Evolutionary conservation across 53 echinoderm and acorn worm species (phyloP).

Genomic region (Stichopus horrens): DNA sequence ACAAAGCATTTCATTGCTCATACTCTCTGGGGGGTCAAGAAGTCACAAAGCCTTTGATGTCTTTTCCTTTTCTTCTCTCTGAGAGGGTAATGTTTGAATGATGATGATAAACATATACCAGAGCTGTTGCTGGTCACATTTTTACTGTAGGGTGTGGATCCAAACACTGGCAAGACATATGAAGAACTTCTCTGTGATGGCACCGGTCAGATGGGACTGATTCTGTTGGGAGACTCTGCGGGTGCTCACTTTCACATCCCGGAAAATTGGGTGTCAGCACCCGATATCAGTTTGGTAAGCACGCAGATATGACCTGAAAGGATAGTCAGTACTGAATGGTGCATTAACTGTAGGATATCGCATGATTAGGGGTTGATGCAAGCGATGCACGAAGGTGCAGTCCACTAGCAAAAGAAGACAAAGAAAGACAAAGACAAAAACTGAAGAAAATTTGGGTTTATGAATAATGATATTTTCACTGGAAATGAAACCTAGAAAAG

Average conservation of each 20-base stretch:
- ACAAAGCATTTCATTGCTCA: too few relatives aligned
- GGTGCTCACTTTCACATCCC: constrained; percentile 84
- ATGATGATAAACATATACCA: too few relatives aligned
- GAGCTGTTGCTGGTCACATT: not conserved
- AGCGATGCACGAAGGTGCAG: too few relatives aligned
- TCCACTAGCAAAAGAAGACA: too few relatives aligned
- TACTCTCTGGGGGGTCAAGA: not conserved
- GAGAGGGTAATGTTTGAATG: not conserved
- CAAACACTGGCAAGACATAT: constrained; percentile 47
- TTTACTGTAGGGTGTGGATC: constrained; percentile 61
- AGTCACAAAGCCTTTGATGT: not conserved
- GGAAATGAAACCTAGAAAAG: too few relatives aligned
- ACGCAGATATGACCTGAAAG: too few relatives aligned
- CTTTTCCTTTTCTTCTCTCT: not conserved
- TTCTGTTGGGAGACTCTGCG: constrained; percentile 73
- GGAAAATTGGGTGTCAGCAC: constrained; percentile 69
- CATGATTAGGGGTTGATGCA: too few relatives aligned
- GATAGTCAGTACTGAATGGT: too few relatives aligned
- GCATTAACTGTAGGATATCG: too few relatives aligned
- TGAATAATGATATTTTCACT: too few relatives aligned
- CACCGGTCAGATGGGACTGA: constrained; percentile 54
- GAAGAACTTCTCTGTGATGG: constrained; percentile 58
- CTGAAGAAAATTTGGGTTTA: too few relatives aligned
- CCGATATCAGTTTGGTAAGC: constrained; percentile 65
- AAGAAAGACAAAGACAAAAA: too few relatives aligned